Conservation (phyloP, 64 coral and sea anemone species). For the Porites lutea region DNA sequence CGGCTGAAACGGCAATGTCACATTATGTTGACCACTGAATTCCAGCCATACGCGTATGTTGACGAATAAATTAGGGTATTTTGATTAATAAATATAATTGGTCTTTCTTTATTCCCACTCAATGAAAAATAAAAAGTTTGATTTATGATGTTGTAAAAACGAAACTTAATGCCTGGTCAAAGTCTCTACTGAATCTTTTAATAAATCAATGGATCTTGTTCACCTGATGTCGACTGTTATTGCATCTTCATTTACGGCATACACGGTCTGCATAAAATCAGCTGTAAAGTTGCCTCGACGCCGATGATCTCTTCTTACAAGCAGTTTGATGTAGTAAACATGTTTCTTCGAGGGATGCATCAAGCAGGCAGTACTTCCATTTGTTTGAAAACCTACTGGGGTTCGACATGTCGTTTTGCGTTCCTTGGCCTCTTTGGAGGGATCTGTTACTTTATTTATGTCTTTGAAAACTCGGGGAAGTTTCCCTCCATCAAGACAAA, state of each 20-base stretch:
- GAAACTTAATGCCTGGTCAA: no score
- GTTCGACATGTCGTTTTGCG: not conserved
- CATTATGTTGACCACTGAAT: no score
- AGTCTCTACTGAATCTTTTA: no score
- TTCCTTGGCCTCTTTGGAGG: not conserved
- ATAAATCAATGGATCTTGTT: not conserved
- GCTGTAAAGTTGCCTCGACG: not conserved
- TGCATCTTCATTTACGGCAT: not conserved
- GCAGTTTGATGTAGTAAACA: not conserved
- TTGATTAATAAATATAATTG: no score
- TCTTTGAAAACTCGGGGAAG: not conserved
- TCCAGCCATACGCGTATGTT: no score
- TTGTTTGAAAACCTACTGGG: not conserved
- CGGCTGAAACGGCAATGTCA: no score
- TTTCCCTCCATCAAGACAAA: not conserved
- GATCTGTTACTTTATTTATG: no score
- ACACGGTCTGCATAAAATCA: not conserved
- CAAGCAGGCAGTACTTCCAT: not conserved
- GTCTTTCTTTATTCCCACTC: no score
- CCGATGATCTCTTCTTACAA: not conserved
- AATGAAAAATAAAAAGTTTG: no score
- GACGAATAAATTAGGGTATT: no score
- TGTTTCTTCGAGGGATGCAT: not conserved
- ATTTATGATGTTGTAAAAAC: no score
- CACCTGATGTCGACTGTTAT: not conserved